Evolutionary conservation across 2,797 vertebrate genomes (phyloP), one percentile per base, ranked within the genome.

Genomic region (Chromobotia macracanthus): DNA sequence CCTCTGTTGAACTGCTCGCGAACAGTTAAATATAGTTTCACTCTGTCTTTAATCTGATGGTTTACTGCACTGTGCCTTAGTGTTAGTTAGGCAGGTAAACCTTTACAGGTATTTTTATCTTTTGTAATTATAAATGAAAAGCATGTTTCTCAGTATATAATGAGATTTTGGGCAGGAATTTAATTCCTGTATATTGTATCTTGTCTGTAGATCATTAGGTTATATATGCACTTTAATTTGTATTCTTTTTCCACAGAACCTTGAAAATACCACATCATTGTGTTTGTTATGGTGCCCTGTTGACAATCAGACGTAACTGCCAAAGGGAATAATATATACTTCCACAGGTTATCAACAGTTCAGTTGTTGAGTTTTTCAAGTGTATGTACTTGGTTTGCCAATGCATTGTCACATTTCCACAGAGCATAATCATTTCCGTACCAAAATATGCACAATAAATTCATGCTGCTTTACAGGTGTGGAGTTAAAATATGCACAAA

Each of bases 141-240:
- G 84, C 84, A 85, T 85, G 79, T 73, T 72, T 75, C 66, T 72
- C 72, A 58, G 63, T 67, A 55, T 79, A 76, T 72, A 48, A 63
- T 60, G 50, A 80, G 38, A 70, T 44, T 63, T 31, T 46, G 21
- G 58, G 44, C 55, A 69, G 44, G 15, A 15, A 23, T 72, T 79
- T 31, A 63, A 56, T 55, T n/a, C 68, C 50, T 72, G 48, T 79
- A 53, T 53, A 76, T 68, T 72, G 71, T 83, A 70, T 75, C 67
- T 41, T 75, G 80, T 65, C 68, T 69, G 66, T 75, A 80, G 64
- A 19, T 84, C 80, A 81, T 74, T 83, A 71, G 79, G 84, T 83
- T 88, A 88, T 90, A 86, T 89, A 88, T 86, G 88, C 84, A 84
- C 81, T 85, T 88, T 85, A 83, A 79, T 76, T 85, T 83, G 72